Evolutionary conservation across 2,113 vertebrate genomes (phyloP), one percentile per base, ranked within the genome.

Genomic region (Pogonocichla stellata): DNA sequence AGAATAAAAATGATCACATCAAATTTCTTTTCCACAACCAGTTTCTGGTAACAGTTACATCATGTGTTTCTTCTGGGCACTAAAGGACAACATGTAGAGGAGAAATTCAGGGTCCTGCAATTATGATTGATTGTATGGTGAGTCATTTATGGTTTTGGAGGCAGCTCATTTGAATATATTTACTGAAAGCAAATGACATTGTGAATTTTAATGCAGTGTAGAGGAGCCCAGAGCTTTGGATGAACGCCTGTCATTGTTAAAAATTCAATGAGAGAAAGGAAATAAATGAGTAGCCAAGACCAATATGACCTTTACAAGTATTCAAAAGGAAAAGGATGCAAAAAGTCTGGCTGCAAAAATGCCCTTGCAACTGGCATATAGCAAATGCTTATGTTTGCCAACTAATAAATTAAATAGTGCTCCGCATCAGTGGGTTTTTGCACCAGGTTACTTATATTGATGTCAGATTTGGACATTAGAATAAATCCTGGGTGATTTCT

Each of bases 51-150:
- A 34, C 25, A 75, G 65, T 75, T 92, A 67, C 43, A 79, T 81
- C 47, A 79, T 69, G 50, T 80, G 45, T 87, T 79, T 80, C 71
- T 91, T 95, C 81, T 90, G 84, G 84, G 78, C 81, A 73, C 34
- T 82, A 72, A 70, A 95, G 71, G 78, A 93, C 92, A 93, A 72
- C 43, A 78, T 6, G 42, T 34, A 91, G 80, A 91, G 85, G 64
- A 95, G 72, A 96, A 95, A 80, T 79, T 72, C 72, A 75, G 72
- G 43, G 33, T 69, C 70, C 78, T 91, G 54, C 75, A 94, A 88
- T 93, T 96, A 92, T 94, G 88, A 93, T 92, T 96, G 95, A 96
- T 96, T 95, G 82, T 51, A 95, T 92, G 60, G 89, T 91, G 84
- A 96, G 84, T 93, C 74, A 93, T 90, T 96, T 92, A 95, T 67